Base-by-base conservation (phyloP, 2,113 vertebrate species). In the Myiagra hebetior region DNA sequence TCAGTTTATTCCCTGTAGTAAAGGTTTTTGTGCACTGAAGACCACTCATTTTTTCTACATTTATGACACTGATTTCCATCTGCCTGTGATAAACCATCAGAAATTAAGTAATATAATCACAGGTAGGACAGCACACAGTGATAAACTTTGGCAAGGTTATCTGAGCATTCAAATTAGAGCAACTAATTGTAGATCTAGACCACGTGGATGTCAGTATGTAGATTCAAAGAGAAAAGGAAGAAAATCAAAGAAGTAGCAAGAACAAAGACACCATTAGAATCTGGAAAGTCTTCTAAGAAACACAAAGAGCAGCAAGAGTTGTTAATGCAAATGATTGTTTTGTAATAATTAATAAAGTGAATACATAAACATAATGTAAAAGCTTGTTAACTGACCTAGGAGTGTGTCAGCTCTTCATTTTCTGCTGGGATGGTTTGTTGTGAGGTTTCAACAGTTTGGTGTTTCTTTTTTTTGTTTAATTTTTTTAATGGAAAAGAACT, bases 311-410 rank as follows among this genome's bases (percentile, higher is more conserved):
- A 89, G 42, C 53, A 78, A 78, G 68, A 90, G 90, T 18, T 95
- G 22, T 79, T 78, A 83, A 91, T 93, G 95, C 77, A 95, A 91
- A 95, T 86, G 3, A 89, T 81, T 90, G 56, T 86, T 94, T 87
- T 81, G 56, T 64, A 83, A 56, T 44, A 94, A 86, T 79, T 57
- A 86, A 49, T 49, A 59, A 95, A 89, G 65, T 75, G 37, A 91
- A 92, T 85, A 82, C 55, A 74, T 87, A 59, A 89, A 70, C 68
- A 52, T 53, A 89, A 89, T 2, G 11, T 57, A 81, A 80, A 87
- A 75, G 28, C 33, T 76, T 13, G 0, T 59, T 93, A 91, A 91
- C 47, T 11, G 15, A 76, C 64, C 35, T 53, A 37, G 82, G 93
- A 94, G 49, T 11, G 33, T 69, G 41, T 53, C 77, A 77, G 41